Base-by-base conservation (phyloP, 2,797 vertebrate genomes). In the Poecilia wingei region DNA sequence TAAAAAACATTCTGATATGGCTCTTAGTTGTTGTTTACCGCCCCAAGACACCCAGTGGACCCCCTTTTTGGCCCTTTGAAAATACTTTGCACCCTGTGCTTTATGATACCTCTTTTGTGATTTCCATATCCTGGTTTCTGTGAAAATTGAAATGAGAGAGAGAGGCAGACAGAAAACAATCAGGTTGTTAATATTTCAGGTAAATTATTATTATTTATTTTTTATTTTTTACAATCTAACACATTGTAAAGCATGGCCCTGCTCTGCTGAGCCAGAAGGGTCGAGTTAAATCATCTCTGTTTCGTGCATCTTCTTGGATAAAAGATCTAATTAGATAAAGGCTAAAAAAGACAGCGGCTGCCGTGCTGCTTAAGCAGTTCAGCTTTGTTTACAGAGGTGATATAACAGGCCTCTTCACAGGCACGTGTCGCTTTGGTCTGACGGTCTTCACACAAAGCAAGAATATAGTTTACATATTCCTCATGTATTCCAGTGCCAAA, bases 91-190 rank as follows among this genome's bases (percentile, higher is more conserved):
- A 39, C 18, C 36, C 66, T 2, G 22, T 28, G 51, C 0, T 36
- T 74, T 55, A 14, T 75, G 13, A 66, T 94, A 95, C 94, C 95
- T 95, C 95, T 95, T 89, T 88, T 93, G 80, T 88, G 91, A 86
- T 91, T 88, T 83, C 93, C 93, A 87, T 91, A 94, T 90, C 86
- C 93, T 72, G 89, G 84, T 90, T 89, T 92, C 94, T 95, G 89
- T 79, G 4, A 76, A 53, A 12, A 59, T 74, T 70, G 41, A 36
- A 81, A 16, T 64, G 33, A 71, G 69, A 61, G 36, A 25, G 64
- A n/a, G 74, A 33, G 16, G 14, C 5, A 47, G 71, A 72, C 71
- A 0, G 71, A 31, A 3, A 84, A 0, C 77, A 4, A 28, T 1
- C 4, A 6, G 69, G 61, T 91, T 82, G 90, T 75, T 79, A 14